Evolutionary conservation across 2,888 invertebrate genomes (phyloP), one percentile per base, ranked within the genome.

Genomic region (Gari tellinella): DNA sequence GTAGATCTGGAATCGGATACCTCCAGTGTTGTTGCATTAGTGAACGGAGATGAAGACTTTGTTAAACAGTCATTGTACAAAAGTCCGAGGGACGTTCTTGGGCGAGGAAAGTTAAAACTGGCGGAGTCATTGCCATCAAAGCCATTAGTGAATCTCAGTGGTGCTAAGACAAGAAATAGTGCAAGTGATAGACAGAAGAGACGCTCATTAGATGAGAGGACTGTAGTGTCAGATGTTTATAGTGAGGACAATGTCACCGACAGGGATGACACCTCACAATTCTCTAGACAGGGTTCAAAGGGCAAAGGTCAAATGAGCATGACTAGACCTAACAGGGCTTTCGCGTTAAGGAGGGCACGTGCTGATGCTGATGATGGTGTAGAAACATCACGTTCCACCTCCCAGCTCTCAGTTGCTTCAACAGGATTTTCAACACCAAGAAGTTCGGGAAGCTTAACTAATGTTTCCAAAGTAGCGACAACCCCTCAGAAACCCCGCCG

Each of bases 291-390:
- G 40, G 84, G 86, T n/a, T 86, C 89, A 46, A 87, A 86, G 53
- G 88, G 89, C 21, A 89, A 87, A 74, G 89, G 90, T 3, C 77
- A 80, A 52, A 90, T 90, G 58, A 76, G 85, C 26, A 92, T 88
- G 86, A 88, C 91, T 7, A 92, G 90, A 73, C 88, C 91, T 48
- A 97, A 97, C 90, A 94, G 96, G 80, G 95, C 95, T n/a, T 92
- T 91, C 82, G 92, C 95, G 89, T 92, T 95, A 92, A 93, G 96
- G 83, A 84, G 95, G 91, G 94, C 94, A n/a, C 91, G 94, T 80
- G 85, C 89, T 45, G 89, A 85, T 51, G 80, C 76, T 46, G 84
- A 80, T 51, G 69, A 78, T 48, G 15, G 45, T 15, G 72, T 82
- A 19, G 72, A 78, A 23, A 57, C 86, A 26, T 53, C 77, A 17